Conservation (phyloP, 1,140 invertebrate species). For the Gryon sp. region DNA sequence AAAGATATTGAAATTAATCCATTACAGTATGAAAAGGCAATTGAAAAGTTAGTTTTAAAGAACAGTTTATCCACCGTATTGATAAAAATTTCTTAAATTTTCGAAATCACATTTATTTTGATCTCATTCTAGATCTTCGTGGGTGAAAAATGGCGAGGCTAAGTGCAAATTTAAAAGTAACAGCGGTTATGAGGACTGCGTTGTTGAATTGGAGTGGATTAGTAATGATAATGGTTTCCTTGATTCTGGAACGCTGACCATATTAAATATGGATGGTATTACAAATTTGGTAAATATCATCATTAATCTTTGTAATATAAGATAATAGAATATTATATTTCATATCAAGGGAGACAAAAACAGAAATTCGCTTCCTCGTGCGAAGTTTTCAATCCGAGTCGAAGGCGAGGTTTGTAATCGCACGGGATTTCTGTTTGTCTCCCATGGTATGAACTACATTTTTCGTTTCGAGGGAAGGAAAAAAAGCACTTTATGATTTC, state of each 20-base stretch:
- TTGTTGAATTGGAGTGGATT: slow-evolving; percentile 90
- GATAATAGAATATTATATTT: too few species aligned
- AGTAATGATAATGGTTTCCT: slow-evolving; percentile 80
- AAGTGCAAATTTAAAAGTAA: slow-evolving; percentile 83
- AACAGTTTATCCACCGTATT: not conserved
- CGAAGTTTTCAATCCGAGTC: too few species aligned
- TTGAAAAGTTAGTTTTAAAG: slow-evolving; percentile 82
- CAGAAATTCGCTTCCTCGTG: too few species aligned
- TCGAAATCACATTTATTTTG: too few species aligned
- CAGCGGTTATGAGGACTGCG: slow-evolving; percentile 85
- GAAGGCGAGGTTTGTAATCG: too few species aligned
- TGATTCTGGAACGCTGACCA: slow-evolving; percentile 87
- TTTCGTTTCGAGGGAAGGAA: too few species aligned
- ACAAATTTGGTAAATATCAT: slow-evolving; percentile 83
- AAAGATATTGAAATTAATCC: slow-evolving; percentile 79
- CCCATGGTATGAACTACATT: too few species aligned
- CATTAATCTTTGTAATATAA: too few species aligned
- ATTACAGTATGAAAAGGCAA: slow-evolving; percentile 84
- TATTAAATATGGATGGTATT: slow-evolving; percentile 86
- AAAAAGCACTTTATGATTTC: too few species aligned
- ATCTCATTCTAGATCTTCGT: slow-evolving; percentile 82
- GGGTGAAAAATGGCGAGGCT: slow-evolving; percentile 89
- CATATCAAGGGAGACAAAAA: too few species aligned
- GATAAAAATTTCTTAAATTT: too few species aligned
- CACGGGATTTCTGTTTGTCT: too few species aligned